Evolutionary conservation across 2,113 vertebrate genomes (phyloP), one percentile per base, ranked within the genome.

Genomic region (Microcebus jonahi): DNA sequence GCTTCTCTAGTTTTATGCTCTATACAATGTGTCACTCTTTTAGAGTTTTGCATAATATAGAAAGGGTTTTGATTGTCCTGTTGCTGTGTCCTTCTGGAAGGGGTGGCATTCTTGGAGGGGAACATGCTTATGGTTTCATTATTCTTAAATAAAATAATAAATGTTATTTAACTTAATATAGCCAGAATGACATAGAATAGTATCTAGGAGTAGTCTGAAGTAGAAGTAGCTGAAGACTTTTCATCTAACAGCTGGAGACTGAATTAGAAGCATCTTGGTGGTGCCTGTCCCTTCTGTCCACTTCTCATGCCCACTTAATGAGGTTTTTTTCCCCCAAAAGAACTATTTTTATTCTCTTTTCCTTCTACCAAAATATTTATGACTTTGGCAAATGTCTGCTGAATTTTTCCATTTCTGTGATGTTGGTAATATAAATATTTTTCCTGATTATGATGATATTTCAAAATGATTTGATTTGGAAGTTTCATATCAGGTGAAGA

Each of bases 311-410:
- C 80, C 8, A 80, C 15, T 31, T 71, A 39, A 34, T 88, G 21
- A 57, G 9, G 20, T 25, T 59, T 27, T 50, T 31, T 55, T 36
- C 27, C 4, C 68, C 20, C 31, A 80, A 29, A 86, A 90, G 34
- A 86, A 88, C 8, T 76, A 14, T 59, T 97, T 92, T 95, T 76
- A 84, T 90, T 92, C 45, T 93, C 27, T 89, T 89, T 86, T 82
- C 73, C 45, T 96, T 93, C 70, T 68, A 75, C 50, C 20, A 84
- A 73, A 88, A 90, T 89, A 57, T 75, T 45, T 87, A 23, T 80
- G 50, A 45, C 27, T 25, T 55, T 68, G 29, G 61, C 68, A 89
- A 20, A 89, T 86, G 34, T 73, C 45, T 90, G 34, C n/a, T 55
- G 68, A 92, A 67, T 77, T 57, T 88, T 71, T 7, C 50, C 36